Evolutionary conservation across 2,113 vertebrate species (phyloP).

Genomic region (Amphiprion ocellaris): DNA sequence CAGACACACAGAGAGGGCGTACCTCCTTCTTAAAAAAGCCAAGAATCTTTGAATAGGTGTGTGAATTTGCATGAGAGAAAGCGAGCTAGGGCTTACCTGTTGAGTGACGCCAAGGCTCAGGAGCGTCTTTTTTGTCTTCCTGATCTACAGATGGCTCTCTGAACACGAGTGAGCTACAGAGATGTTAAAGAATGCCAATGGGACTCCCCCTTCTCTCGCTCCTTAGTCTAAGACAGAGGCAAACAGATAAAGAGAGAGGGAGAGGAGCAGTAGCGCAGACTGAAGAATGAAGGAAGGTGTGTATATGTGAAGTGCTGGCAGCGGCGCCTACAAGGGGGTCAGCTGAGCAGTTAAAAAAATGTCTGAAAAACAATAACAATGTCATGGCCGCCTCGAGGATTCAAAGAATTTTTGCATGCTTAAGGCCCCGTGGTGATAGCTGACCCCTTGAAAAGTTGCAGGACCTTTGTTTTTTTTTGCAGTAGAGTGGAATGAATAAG

Average conservation of each 20-base stretch:
- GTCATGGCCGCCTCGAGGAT: not conserved
- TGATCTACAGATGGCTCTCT: slow-evolving; percentile 78
- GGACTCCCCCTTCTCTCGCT: slow-evolving; percentile 72
- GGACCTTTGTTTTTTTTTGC: slow-evolving; percentile 11
- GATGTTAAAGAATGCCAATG: slow-evolving; percentile 78
- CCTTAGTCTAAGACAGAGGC: slow-evolving; percentile 64
- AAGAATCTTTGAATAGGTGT: slow-evolving; percentile 72
- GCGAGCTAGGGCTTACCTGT: slow-evolving; percentile 79
- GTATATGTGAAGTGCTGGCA: slow-evolving; percentile 23
- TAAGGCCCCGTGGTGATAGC: not conserved
- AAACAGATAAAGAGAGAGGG: slow-evolving; percentile 63
- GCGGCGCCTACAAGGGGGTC: slow-evolving; percentile 41
- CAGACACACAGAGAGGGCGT: slow-evolving; percentile 49
- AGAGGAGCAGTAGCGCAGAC: slow-evolving; percentile 32
- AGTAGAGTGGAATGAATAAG: slow-evolving; percentile 33
- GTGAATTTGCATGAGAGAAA: slow-evolving; percentile 77
- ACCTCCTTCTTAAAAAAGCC: slow-evolving; percentile 43
- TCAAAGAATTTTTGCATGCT: not conserved
- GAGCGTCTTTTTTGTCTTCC: slow-evolving; percentile 78
- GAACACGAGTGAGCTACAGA: slow-evolving; percentile 72
- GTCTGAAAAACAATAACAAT: slow-evolving; percentile 9
- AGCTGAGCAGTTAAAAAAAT: slow-evolving; percentile 26
- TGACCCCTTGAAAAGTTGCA: slow-evolving; percentile 13
- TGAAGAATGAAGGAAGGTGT: slow-evolving; percentile 45
- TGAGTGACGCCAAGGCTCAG: slow-evolving; percentile 75